Conservation (phyloP, 2,888 invertebrate species). For the Anorthoa munda region DNA sequence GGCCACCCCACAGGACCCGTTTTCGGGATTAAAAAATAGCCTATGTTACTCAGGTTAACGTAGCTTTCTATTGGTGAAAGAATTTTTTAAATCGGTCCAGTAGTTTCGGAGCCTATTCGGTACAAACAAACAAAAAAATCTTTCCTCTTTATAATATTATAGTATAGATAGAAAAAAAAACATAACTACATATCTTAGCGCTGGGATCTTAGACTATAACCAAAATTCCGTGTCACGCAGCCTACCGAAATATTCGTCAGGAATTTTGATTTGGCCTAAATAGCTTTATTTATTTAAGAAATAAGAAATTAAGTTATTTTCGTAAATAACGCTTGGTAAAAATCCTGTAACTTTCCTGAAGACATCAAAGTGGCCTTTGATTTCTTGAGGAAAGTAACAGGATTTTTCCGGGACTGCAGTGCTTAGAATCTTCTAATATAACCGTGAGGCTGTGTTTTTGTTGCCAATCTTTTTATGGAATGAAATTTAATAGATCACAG, state of each 20-base stretch:
- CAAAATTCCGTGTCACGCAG: conserved; percentile 19
- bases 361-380: too few species aligned
- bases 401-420: not conserved
- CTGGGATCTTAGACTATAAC: conserved; percentile 11
- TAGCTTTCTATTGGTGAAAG: too few species aligned
- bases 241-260: conserved; percentile 11
- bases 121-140: too few species aligned
- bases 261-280: conserved; percentile 48
- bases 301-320: conserved; percentile 34
- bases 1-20: too few species aligned
- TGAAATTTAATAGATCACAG: not conserved
- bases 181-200: too few species aligned
- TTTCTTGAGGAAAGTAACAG: not conserved
- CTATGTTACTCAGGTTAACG: too few species aligned
- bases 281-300: conserved; percentile 32
- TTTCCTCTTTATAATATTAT: too few species aligned
- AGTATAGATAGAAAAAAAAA: too few species aligned
- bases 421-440: not conserved
- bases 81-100: too few species aligned
- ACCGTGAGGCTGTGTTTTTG: not conserved
- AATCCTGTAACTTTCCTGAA: too few species aligned
- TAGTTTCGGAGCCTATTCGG: too few species aligned
- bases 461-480: not conserved
- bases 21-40: too few species aligned
- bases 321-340: conserved; percentile 1